Percentiles rank a stretch among this genome's conserved stretches.
phyloP scores from a whole-genome alignment of 1,140 invertebrate species.

The Halictus rubicundus region DNA sequence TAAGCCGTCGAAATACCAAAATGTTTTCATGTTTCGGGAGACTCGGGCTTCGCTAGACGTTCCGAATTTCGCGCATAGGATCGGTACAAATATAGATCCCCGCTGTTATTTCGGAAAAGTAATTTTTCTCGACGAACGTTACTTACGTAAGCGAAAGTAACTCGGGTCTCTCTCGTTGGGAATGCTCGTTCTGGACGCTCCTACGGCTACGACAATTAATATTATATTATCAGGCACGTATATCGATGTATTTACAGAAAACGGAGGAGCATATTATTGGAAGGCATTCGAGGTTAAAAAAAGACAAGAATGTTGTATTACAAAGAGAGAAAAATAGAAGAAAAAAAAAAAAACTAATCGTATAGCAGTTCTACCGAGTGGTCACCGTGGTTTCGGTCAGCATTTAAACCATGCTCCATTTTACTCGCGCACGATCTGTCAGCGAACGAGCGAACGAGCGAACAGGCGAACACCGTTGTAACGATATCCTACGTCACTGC shows the following conservation, averaged over 20 bases:
- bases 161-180: neutral
- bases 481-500: slow-evolving; percentile 53
- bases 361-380: too few relatives aligned
- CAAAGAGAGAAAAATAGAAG: too few relatives aligned
- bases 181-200: too few relatives aligned
- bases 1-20: neutral
- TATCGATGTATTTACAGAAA: too few relatives aligned
- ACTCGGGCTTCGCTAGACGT: neutral
- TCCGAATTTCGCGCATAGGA: neutral
- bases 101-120: slow-evolving; percentile 16
- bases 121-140: slow-evolving; percentile 7
- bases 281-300: too few relatives aligned
- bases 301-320: too few relatives aligned
- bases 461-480: neutral
- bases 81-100: neutral
- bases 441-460: neutral
- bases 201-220: too few relatives aligned
- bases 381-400: neutral
- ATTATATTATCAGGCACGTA: too few relatives aligned
- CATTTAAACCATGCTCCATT: slow-evolving; percentile 1
- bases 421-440: slow-evolving; percentile 30
- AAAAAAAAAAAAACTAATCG: too few relatives aligned
- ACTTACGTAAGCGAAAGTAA: slow-evolving; percentile 1
- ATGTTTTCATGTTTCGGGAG: neutral
- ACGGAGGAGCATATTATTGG: too few relatives aligned